Conservation (phyloP, 2,797 vertebrate species). For the Percopsis omiscomaycus region DNA sequence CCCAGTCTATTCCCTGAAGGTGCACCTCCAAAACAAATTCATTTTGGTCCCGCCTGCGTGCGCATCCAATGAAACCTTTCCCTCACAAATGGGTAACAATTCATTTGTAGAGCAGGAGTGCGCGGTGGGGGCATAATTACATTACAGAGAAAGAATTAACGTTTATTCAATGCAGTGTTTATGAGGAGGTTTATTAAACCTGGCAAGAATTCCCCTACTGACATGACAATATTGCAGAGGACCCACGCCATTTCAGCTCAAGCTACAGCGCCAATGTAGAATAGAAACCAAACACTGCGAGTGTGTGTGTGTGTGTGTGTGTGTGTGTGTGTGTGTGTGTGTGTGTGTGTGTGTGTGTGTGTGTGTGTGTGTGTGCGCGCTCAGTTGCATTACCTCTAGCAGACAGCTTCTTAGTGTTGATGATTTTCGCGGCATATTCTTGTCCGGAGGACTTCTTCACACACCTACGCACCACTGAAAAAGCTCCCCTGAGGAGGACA, state of each 20-base stretch:
- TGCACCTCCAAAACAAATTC: not conserved
- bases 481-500: conserved; percentile 89
- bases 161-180: conserved; percentile 50
- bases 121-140: conserved; percentile 20
- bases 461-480: conserved; percentile 99
- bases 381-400: conserved; percentile 86
- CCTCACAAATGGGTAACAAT: conserved; percentile 39
- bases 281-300: conserved; percentile 5
- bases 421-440: conserved; percentile 99
- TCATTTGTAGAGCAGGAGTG: conserved; percentile 10
- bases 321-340: conserved; percentile 7
- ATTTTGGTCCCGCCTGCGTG: not conserved
- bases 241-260: conserved; percentile 23
- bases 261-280: not conserved
- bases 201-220: conserved; percentile 45
- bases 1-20: not conserved
- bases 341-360: conserved; percentile 4
- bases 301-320: conserved; percentile 1
- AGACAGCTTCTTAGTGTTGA: conserved; percentile 99
- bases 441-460: conserved; percentile 97
- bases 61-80: not conserved
- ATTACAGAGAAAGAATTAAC: conserved; percentile 40
- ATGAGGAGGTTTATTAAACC: conserved; percentile 53
- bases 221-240: conserved; percentile 22
- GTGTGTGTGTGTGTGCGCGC: conserved; percentile 14